Conservation (phyloP, 2,797 vertebrate genomes). For the Champsocephalus gunnari region DNA sequence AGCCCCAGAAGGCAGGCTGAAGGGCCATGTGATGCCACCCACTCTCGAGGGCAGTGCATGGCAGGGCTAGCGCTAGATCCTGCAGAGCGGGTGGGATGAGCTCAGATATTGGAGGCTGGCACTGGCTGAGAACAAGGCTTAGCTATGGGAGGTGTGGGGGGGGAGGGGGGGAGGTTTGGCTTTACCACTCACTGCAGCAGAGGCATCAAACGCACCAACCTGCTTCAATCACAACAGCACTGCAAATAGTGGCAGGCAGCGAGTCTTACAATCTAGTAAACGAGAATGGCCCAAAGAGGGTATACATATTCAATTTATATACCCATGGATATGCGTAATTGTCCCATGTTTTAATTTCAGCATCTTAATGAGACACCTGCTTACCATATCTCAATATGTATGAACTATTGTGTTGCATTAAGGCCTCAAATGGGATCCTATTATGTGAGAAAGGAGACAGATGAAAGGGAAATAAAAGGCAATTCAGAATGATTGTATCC, state of each 20-base stretch:
- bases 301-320: slow-evolving; percentile 34
- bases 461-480: slow-evolving; percentile 65
- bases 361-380: slow-evolving; percentile 54
- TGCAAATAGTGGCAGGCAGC: slow-evolving; percentile 50
- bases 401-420: slow-evolving; percentile 61
- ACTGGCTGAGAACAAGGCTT: slow-evolving; percentile 77
- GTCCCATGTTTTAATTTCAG: slow-evolving; percentile 46
- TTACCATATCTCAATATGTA: slow-evolving; percentile 75
- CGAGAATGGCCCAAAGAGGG: slow-evolving; percentile 18
- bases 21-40: slow-evolving; percentile 79
- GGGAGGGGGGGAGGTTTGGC: slow-evolving; percentile 22
- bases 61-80: slow-evolving; percentile 70
- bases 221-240: slow-evolving; percentile 52
- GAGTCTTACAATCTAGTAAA: slow-evolving; percentile 12
- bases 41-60: slow-evolving; percentile 70
- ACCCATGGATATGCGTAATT: background rate
- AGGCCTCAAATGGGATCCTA: slow-evolving; percentile 49
- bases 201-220: slow-evolving; percentile 62
- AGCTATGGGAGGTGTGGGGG: slow-evolving; percentile 56
- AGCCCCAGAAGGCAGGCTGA: slow-evolving; percentile 69
- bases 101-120: slow-evolving; percentile 78
- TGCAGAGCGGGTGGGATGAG: slow-evolving; percentile 75
- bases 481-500: slow-evolving; percentile 55
- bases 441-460: slow-evolving; percentile 57
- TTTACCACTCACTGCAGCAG: slow-evolving; percentile 54